These are phyloP conservation scores for Metalampra italica DNA, from an alignment of 2,888 invertebrate species.

Conservation along the genomic window DNA sequence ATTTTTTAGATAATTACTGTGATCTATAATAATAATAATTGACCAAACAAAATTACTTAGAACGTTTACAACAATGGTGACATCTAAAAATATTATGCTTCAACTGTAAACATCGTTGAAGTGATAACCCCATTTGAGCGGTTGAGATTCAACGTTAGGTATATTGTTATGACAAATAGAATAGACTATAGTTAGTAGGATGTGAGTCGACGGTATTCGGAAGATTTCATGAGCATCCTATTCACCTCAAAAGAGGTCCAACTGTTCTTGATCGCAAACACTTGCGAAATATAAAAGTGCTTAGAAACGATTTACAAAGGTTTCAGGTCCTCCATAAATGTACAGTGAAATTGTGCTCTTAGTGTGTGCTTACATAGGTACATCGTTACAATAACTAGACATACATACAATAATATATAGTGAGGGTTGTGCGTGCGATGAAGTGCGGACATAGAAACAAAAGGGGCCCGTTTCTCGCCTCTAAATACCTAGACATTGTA, in stretches of 20 bases:
- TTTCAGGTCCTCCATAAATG: conserved; percentile 48
- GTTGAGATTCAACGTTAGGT: conserved; percentile 40
- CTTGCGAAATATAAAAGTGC: conserved; percentile 45
- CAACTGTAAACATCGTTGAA: conserved; percentile 57
- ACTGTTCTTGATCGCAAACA: conserved; percentile 36
- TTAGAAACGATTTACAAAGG: conserved; percentile 45
- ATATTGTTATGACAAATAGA: conserved; percentile 40
- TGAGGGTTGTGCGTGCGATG: conserved; percentile 52
- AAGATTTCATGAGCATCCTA: conserved; percentile 55
- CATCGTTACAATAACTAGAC: conserved; percentile 47
- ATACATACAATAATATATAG: conserved; percentile 28
- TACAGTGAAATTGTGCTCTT: conserved; percentile 58
- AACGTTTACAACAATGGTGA: conserved; percentile 66
- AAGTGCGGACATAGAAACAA: conserved; percentile 28
- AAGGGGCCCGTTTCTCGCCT: neutral
- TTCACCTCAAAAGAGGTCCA: conserved; percentile 33
- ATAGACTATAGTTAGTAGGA: conserved; percentile 37
- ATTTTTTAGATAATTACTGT: conserved; percentile 21
- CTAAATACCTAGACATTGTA: conserved; percentile 31
- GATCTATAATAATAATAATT: conserved; percentile 38
- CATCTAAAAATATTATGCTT: conserved; percentile 71
- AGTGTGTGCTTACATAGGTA: conserved; percentile 56
- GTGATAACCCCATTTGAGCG: conserved; percentile 54
- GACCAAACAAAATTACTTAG: conserved; percentile 43
- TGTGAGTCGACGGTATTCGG: conserved; percentile 51